Percentiles rank a stretch among this genome's conserved stretches.
These are phyloP conservation scores for Phoenicopterus ruber DNA, from an alignment of 2,113 vertebrate species.

Conservation along the genomic window DNA sequence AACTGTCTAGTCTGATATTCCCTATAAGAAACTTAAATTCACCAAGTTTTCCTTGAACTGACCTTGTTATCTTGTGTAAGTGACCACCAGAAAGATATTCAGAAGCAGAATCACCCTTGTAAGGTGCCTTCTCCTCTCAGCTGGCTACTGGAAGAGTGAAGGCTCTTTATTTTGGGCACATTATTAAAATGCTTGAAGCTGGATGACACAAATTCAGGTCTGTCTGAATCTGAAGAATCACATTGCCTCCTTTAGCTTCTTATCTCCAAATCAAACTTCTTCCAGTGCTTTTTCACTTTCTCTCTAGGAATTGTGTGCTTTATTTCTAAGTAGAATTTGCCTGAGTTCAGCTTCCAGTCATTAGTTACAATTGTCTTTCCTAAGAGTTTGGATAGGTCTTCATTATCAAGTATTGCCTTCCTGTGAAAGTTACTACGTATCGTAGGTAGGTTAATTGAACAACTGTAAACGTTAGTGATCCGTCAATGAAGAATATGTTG, in stretches of 20 bases:
- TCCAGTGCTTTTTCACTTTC: neutral
- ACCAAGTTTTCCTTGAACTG: neutral
- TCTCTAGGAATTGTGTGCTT: neutral
- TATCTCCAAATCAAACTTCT: neutral
- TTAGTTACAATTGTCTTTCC: neutral
- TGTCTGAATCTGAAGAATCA: neutral
- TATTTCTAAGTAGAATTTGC: neutral
- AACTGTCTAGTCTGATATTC: neutral
- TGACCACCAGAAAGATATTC: neutral
- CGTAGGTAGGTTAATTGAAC: neutral
- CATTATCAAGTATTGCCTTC: neutral
- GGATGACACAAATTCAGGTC: neutral
- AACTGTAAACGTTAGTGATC: neutral
- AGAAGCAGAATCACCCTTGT: neutral
- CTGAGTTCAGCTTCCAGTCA: neutral
- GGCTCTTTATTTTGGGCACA: neutral
- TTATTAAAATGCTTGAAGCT: neutral
- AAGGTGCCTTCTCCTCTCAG: neutral
- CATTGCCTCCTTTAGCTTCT: rapidly evolving
- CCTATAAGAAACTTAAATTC: neutral
- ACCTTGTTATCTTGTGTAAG: neutral
- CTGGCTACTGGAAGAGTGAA: neutral
- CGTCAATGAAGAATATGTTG: neutral
- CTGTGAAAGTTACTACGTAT: neutral
- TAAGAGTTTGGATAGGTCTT: neutral